These are phyloP conservation scores for Sakesphorus luctuosus DNA, from an alignment of 2,113 vertebrate species.

Conservation along the genomic window DNA sequence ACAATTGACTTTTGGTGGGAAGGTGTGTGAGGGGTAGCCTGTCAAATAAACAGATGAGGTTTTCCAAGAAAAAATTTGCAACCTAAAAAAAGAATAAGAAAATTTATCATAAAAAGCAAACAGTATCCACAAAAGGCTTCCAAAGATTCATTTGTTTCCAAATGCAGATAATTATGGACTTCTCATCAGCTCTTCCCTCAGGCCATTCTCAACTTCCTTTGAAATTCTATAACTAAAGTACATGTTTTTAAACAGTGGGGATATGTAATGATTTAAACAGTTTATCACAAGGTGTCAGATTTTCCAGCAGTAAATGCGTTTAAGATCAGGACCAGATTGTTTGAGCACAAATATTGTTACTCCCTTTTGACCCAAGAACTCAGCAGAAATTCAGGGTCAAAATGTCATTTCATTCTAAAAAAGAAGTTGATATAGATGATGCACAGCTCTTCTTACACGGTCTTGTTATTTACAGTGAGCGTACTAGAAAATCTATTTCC, in stretches of 20 bases:
- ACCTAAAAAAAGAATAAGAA: neutral
- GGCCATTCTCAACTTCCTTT: neutral
- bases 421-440: neutral
- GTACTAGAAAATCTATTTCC: neutral
- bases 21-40: neutral
- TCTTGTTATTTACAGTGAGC: neutral
- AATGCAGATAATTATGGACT: neutral
- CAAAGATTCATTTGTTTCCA: neutral
- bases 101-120: neutral
- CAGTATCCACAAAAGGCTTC: neutral
- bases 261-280: neutral
- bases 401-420: neutral
- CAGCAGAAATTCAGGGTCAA: slow-evolving; percentile 10
- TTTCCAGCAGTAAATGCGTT: neutral
- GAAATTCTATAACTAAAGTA: neutral
- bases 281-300: neutral
- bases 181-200: neutral
- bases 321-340: neutral
- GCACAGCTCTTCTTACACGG: neutral
- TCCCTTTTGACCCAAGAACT: neutral
- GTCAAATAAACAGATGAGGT: neutral
- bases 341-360: neutral
- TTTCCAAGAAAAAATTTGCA: neutral
- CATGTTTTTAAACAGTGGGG: neutral
- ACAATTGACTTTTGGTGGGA: neutral